phyloP scores from a whole-genome alignment of 2,113 vertebrate species.

The Dasyprocta punctata region DNA sequence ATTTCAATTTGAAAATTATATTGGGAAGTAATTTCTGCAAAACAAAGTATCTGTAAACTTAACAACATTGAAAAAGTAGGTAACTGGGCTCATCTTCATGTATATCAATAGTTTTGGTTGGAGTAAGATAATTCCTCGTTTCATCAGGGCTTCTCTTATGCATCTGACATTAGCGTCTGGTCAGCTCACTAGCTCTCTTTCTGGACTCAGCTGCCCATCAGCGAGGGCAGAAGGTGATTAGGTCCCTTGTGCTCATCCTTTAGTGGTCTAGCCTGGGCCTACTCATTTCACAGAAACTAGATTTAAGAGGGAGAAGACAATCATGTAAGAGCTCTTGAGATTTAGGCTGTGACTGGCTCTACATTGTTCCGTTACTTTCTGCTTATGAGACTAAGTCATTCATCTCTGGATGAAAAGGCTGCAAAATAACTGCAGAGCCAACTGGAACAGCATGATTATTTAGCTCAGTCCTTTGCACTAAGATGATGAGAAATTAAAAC shows the following conservation, averaged over 20 bases:
- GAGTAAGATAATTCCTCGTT: neutral
- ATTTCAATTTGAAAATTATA: neutral
- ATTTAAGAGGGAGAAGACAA: neutral
- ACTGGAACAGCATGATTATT: neutral
- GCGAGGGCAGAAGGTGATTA: neutral
- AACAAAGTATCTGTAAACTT: neutral
- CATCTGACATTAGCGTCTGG: neutral
- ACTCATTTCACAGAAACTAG: neutral
- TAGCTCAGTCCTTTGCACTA: neutral
- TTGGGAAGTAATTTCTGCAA: neutral
- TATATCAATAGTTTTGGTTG: neutral
- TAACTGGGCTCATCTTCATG: neutral
- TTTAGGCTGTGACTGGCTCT: neutral
- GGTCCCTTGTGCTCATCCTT: neutral
- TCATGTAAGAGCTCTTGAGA: neutral
- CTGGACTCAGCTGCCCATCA: neutral
- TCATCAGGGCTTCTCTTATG: neutral
- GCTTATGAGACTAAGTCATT: neutral
- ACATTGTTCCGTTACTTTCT: neutral
- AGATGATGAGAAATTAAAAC: neutral
- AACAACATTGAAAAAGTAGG: neutral
- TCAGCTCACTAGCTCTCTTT: neutral
- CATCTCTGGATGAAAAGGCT: neutral
- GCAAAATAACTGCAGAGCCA: neutral
- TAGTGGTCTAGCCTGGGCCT: neutral